phyloP scores from a whole-genome alignment of 2,113 vertebrate genomes.

The Leucopsar rothschildi region DNA sequence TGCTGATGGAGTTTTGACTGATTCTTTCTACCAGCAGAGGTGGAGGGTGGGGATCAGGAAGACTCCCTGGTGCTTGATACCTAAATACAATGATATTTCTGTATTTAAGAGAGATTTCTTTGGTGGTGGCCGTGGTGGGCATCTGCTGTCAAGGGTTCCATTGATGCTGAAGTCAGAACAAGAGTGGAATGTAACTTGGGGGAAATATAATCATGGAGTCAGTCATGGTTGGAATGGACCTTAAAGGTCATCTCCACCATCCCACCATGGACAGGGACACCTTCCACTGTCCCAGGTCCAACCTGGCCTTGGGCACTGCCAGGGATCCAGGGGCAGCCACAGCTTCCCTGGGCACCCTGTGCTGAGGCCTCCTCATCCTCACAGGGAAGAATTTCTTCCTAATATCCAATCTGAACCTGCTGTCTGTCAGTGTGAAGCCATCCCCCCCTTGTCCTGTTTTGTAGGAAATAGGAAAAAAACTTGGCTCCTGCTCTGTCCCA shows the following conservation, averaged over 20 bases:
- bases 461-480: not conserved
- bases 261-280: not conserved
- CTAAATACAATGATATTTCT: not conserved
- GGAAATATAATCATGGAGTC: not conserved
- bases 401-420: not conserved
- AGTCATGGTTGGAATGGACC: not conserved
- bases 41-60: not conserved
- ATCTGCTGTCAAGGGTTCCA: not conserved
- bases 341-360: not conserved
- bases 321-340: not conserved
- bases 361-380: rapidly evolving
- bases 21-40: not conserved
- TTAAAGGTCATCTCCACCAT: not conserved
- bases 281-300: not conserved
- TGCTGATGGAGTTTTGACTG: not conserved
- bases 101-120: not conserved
- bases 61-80: not conserved
- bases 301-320: rapidly evolving
- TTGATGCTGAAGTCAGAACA: not conserved
- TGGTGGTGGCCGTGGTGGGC: rapidly evolving
- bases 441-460: not conserved
- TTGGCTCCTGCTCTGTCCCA: not conserved
- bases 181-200: not conserved
- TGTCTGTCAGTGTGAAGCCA: not conserved
- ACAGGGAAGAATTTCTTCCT: not conserved